phyloP scores from a whole-genome alignment of 2,888 invertebrate genomes.

The Parnassius smintheus region DNA sequence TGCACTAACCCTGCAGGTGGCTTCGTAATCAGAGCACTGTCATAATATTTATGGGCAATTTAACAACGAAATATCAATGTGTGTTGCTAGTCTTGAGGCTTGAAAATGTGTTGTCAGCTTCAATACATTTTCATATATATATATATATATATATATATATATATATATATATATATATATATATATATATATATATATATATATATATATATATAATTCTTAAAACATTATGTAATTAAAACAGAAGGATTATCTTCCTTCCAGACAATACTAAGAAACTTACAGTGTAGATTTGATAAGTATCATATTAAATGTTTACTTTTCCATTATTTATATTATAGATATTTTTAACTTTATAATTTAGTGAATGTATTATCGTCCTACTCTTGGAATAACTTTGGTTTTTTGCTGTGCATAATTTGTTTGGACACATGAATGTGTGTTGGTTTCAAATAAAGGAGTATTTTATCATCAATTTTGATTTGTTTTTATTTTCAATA shows the following conservation, averaged over 20 bases:
- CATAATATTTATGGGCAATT: slow-evolving; percentile 20
- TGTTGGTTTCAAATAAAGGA: slow-evolving; percentile 69
- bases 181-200: not conserved
- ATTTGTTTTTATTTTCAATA: slow-evolving; percentile 69
- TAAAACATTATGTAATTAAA: slow-evolving; percentile 23
- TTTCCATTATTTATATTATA: slow-evolving; percentile 28
- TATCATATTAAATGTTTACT: slow-evolving; percentile 17
- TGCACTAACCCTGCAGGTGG: slow-evolving; percentile 40
- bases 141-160: too few relatives aligned
- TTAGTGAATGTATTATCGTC: slow-evolving; percentile 15
- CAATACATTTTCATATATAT: slow-evolving; percentile 15
- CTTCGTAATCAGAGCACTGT: slow-evolving; percentile 36
- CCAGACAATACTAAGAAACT: slow-evolving; percentile 15
- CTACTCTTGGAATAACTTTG: slow-evolving; percentile 44
- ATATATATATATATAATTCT: slow-evolving; percentile 3
- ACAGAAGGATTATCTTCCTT: slow-evolving; percentile 8
- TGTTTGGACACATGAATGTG: slow-evolving; percentile 43
- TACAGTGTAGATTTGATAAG: slow-evolving; percentile 15
- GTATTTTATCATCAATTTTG: slow-evolving; percentile 70
- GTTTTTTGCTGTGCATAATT: slow-evolving; percentile 42
- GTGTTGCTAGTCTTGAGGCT: slow-evolving; percentile 31
- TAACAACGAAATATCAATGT: slow-evolving; percentile 21
- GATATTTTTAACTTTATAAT: slow-evolving; percentile 1
- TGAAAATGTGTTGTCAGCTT: slow-evolving; percentile 23
- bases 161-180: too few relatives aligned